Conservation (phyloP, 2,888 invertebrate species). For the Megalurothrips usitatus region DNA sequence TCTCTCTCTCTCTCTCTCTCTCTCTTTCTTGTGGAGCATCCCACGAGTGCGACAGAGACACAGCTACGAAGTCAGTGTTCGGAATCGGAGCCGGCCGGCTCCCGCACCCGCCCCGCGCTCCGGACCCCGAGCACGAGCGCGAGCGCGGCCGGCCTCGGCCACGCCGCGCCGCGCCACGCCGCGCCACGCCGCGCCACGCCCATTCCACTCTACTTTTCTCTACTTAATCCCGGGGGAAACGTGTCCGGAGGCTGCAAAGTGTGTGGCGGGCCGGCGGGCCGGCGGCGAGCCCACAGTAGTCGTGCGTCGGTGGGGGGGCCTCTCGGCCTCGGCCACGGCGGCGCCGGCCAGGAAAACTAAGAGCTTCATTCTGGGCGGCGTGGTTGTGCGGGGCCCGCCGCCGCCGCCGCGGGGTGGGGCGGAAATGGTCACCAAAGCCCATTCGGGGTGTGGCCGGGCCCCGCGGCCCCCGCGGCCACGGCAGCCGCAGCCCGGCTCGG, state of each 20-base stretch:
- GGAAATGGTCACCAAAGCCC: slow-evolving; percentile 25
- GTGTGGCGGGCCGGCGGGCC: neutral
- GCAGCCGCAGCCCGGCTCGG: neutral
- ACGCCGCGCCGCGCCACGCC: neutral
- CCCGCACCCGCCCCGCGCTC: too few species aligned
- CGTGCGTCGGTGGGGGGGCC: neutral
- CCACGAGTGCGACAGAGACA: too few species aligned
- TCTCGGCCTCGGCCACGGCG: neutral
- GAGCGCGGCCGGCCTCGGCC: neutral
- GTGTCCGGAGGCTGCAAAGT: slow-evolving; percentile 19
- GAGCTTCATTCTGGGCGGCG: slow-evolving; percentile 12
- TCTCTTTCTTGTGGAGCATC: too few species aligned
- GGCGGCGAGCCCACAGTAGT: neutral
- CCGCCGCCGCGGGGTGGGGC: neutral
- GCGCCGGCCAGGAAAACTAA: slow-evolving; percentile 1
- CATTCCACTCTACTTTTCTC: slow-evolving; percentile 9
- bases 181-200: neutral
- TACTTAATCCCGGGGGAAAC: slow-evolving; percentile 15
- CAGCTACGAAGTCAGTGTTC: too few species aligned
- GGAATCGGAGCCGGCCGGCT: too few species aligned
- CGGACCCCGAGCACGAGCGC: neutral
- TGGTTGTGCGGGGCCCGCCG: neutral
- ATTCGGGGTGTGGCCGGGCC: neutral
- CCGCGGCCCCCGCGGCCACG: neutral
- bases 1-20: too few species aligned